phyloP scores from a whole-genome alignment of 1,140 invertebrate species.

The Scaptomyza montana region DNA sequence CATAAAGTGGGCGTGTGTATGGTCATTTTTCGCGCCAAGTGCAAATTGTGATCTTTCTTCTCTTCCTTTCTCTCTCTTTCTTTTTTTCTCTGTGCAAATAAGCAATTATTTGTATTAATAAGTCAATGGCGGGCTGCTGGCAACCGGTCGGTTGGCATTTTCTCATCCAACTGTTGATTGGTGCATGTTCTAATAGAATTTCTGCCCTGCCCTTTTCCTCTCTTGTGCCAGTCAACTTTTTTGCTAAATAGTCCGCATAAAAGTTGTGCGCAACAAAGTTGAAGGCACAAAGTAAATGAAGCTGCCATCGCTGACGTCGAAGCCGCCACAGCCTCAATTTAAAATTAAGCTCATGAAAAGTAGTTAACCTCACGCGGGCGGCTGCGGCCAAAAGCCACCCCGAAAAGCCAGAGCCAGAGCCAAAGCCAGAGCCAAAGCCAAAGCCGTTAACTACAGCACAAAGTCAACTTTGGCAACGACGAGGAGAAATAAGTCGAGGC shows the following conservation, averaged over 20 bases:
- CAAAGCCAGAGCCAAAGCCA: slow-evolving; percentile 37
- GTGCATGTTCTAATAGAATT: slow-evolving; percentile 65
- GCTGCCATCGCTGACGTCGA: slow-evolving; percentile 37
- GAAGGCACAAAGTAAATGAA: slow-evolving; percentile 78
- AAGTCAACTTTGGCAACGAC: slow-evolving; percentile 52
- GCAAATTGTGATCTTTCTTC: slow-evolving; percentile 56
- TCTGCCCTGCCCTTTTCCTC: slow-evolving; percentile 4
- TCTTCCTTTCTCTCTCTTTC: not conserved
- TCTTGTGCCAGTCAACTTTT: not conserved
- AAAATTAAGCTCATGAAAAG: slow-evolving; percentile 82
- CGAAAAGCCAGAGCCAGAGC: slow-evolving; percentile 33
- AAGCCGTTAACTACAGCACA: slow-evolving; percentile 81
- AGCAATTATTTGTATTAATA: slow-evolving; percentile 81
- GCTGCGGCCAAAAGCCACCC: slow-evolving; percentile 56
- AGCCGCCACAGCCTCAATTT: slow-evolving; percentile 71
- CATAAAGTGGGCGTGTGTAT: slow-evolving; percentile 56
- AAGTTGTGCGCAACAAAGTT: slow-evolving; percentile 76
- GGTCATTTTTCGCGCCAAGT: slow-evolving; percentile 76
- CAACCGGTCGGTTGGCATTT: slow-evolving; percentile 69
- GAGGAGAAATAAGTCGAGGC: not conserved
- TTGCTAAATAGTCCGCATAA: slow-evolving; percentile 74
- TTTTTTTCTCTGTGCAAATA: slow-evolving; percentile 61
- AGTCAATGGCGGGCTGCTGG: slow-evolving; percentile 63
- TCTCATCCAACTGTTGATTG: slow-evolving; percentile 39
- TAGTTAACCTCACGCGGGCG: slow-evolving; percentile 70